These are phyloP conservation scores for Meloidogyne floridensis DNA, from an alignment of 1,140 invertebrate genomes.

Conservation along the genomic window DNA sequence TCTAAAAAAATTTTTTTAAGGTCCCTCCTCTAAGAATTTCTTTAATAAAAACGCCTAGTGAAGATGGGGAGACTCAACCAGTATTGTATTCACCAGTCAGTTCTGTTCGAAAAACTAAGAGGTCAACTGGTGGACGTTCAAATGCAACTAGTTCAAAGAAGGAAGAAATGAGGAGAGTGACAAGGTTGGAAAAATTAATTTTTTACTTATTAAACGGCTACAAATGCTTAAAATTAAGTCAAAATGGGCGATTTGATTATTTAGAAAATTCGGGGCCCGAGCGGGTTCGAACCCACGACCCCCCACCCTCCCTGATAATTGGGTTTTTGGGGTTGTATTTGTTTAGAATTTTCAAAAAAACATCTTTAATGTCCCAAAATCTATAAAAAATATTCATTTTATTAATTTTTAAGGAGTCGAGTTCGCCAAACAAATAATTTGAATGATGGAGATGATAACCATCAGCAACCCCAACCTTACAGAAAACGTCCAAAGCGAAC, in stretches of 20 bases:
- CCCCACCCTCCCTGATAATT: too few species aligned
- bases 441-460: conserved; percentile 21
- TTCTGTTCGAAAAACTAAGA: conserved; percentile 1
- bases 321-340: too few species aligned
- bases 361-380: too few species aligned
- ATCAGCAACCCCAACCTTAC: not conserved
- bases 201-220: too few species aligned
- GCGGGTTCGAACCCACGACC: too few species aligned
- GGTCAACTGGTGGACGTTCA: conserved; percentile 5
- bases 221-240: too few species aligned
- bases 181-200: not conserved
- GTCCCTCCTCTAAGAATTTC: conserved; percentile 39
- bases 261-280: too few species aligned
- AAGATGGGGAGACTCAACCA: conserved; percentile 21
- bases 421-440: conserved; percentile 30
- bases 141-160: conserved; percentile 5
- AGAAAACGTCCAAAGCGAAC: conserved; percentile 4
- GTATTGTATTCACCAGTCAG: not conserved
- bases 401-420: conserved; percentile 20
- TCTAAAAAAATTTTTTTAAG: conserved; percentile 12
- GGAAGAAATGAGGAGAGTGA: conserved; percentile 30
- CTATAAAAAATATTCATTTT: not conserved
- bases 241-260: too few species aligned
- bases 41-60: conserved; percentile 37
- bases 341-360: too few species aligned